phyloP scores from a whole-genome alignment of 2,797 vertebrate species.

The Anas flavirostris region DNA sequence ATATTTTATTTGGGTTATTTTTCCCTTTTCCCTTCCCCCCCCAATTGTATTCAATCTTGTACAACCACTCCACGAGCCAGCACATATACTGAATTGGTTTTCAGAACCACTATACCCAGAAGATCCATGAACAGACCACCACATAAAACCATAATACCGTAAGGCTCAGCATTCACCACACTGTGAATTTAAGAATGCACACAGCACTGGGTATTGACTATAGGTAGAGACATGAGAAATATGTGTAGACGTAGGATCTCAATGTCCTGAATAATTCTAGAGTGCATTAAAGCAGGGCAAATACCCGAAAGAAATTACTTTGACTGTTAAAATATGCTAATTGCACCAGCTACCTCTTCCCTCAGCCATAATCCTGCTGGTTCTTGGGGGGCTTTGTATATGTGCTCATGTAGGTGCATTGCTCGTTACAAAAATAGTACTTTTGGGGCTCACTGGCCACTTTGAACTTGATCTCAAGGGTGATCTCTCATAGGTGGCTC shows the following conservation, averaged over 20 bases:
- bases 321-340: neutral
- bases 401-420: fast-evolving
- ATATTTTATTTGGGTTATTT: neutral
- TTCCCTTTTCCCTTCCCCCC: neutral
- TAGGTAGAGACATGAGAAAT: neutral
- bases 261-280: neutral
- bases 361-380: neutral
- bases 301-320: neutral
- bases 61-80: neutral
- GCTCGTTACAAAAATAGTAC: neutral
- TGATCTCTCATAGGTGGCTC: neutral
- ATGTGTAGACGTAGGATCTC: neutral
- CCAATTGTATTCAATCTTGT: neutral
- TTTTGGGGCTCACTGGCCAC: neutral
- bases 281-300: neutral
- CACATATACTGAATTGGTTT: neutral
- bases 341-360: neutral
- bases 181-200: neutral
- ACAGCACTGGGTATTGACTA: neutral
- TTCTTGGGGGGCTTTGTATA: neutral
- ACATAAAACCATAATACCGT: neutral
- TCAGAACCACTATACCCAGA: neutral
- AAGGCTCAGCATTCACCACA: neutral
- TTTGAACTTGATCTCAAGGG: neutral
- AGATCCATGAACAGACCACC: neutral